A percentile compares a stretch with the other conserved stretches of the same genome.
phyloP scores from a whole-genome alignment of 2,888 invertebrate genomes.

The Prosapia bicincta region DNA sequence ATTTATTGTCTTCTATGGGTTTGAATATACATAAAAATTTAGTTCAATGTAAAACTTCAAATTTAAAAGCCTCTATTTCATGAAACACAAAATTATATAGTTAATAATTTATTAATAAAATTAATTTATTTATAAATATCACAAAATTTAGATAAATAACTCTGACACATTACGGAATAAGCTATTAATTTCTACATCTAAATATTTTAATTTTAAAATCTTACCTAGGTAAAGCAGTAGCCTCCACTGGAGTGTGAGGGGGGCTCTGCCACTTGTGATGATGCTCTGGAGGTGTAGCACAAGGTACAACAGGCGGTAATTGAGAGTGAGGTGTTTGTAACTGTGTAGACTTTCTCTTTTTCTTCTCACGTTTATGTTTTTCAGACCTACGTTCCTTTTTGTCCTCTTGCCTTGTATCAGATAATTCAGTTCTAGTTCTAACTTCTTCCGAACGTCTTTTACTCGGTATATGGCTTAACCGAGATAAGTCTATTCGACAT shows the following conservation, averaged over 20 bases:
- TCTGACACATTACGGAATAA: too few relatives aligned
- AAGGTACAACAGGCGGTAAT: not conserved
- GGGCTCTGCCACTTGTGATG: conserved; percentile 15
- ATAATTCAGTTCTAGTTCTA: conserved; percentile 50
- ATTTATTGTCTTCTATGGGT: too few relatives aligned
- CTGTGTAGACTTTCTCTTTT: conserved; percentile 31
- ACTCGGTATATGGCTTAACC: conserved; percentile 44
- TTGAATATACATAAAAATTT: too few relatives aligned
- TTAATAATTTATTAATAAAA: too few relatives aligned
- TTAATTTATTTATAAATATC: too few relatives aligned
- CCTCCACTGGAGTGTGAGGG: conserved; percentile 5
- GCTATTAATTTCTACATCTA: too few relatives aligned
- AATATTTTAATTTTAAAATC: too few relatives aligned
- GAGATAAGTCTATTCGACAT: conserved; percentile 49
- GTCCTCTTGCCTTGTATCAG: conserved; percentile 49
- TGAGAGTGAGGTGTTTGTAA: conserved; percentile 16
- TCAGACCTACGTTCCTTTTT: conserved; percentile 31
- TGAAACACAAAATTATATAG: too few relatives aligned
- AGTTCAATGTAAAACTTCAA: too few relatives aligned
- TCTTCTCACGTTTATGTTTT: conserved; percentile 31
- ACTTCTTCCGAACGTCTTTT: conserved; percentile 49
- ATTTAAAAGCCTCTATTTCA: too few relatives aligned
- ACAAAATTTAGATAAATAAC: too few relatives aligned
- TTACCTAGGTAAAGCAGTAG: conserved; percentile 20
- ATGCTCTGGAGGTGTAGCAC: not conserved